Evolutionary conservation across 2,113 vertebrate genomes (phyloP).

Genomic region (Menura novaehollandiae): DNA sequence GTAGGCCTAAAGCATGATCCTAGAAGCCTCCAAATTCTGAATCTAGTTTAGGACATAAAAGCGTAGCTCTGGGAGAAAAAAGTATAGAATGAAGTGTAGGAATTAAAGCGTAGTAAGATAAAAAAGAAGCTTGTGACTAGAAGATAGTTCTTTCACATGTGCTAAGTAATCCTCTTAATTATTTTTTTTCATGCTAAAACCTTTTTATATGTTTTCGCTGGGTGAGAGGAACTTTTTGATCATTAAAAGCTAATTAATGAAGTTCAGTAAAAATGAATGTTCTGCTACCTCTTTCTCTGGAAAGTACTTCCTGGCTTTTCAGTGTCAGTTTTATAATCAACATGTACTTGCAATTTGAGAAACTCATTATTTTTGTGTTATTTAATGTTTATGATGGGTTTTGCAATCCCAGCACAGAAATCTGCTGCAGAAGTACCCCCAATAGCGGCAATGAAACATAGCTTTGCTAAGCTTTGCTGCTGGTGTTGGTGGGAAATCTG

Average conservation of each 20-base stretch:
- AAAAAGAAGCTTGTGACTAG: neutral
- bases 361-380: neutral
- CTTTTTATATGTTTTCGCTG: neutral
- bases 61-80: neutral
- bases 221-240: neutral
- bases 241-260: neutral
- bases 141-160: neutral
- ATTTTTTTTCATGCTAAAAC: neutral
- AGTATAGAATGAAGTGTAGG: neutral
- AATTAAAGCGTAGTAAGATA: neutral
- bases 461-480: neutral
- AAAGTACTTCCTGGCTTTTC: neutral
- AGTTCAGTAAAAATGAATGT: neutral
- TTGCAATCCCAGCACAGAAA: neutral
- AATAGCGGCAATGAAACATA: neutral
- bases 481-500: neutral
- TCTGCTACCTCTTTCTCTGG: neutral
- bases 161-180: neutral
- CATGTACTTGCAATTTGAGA: neutral
- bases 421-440: neutral
- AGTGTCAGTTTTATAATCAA: neutral
- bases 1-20: neutral
- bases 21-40: neutral
- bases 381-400: neutral
- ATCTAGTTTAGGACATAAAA: constrained; percentile 21